phyloP scores from a whole-genome alignment of 2,113 vertebrate genomes.

The Nibea albiflora region DNA sequence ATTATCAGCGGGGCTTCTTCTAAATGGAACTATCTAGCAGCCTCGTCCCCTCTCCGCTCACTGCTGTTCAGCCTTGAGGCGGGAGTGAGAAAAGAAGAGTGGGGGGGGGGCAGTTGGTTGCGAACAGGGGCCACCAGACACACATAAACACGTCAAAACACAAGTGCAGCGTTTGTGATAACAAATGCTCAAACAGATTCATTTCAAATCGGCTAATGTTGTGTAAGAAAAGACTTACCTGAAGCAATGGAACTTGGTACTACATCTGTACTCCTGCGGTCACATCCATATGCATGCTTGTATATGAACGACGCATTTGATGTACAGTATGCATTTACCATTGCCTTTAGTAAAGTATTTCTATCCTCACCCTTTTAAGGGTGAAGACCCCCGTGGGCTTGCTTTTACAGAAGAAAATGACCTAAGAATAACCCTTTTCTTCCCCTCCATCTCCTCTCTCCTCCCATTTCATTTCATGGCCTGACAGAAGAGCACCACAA shows the following conservation, averaged over 20 bases:
- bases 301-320: not conserved
- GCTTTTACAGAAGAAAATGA: conserved; percentile 46
- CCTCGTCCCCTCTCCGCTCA: conserved; percentile 64
- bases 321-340: not conserved
- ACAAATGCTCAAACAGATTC: not conserved
- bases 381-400: conserved; percentile 14
- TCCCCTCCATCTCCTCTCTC: conserved; percentile 22
- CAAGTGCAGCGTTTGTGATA: not conserved
- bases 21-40: conserved; percentile 76
- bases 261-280: not conserved
- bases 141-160: conserved; percentile 25
- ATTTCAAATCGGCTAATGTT: not conserved
- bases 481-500: conserved; percentile 55
- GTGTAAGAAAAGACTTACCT: not conserved
- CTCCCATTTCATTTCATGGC: conserved; percentile 51
- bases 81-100: not conserved
- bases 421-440: conserved; percentile 45
- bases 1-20: conserved; percentile 78
- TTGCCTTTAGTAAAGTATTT: not conserved
- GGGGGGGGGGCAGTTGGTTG: not conserved
- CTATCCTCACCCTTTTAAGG: conserved; percentile 22
- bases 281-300: not conserved
- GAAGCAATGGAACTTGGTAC: not conserved
- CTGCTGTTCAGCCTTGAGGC: conserved; percentile 67
- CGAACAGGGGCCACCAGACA: conserved; percentile 29